Evolutionary conservation across 2,113 vertebrate species (phyloP).

Genomic region (Mormoops blainvillei): DNA sequence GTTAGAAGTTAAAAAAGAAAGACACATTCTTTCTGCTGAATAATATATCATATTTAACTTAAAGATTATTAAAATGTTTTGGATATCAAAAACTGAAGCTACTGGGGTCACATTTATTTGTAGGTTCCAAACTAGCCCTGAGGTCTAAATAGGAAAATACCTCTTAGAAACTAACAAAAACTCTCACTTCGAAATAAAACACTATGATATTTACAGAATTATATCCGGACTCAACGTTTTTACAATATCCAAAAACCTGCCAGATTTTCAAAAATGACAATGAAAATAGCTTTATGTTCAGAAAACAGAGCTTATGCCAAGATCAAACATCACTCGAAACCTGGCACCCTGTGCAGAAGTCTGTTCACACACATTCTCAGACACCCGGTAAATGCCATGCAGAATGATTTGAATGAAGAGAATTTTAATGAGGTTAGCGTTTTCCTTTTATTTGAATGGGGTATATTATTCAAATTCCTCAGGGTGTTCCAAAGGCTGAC

Average conservation of each 20-base stretch:
- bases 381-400: fast-evolving
- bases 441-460: background rate
- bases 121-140: constrained; percentile 40
- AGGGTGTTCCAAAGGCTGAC: fast-evolving
- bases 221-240: background rate
- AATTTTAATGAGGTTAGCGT: background rate
- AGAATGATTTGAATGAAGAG: background rate
- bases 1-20: background rate
- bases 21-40: background rate
- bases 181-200: constrained; percentile 40
- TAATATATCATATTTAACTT: background rate
- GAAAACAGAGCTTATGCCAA: background rate
- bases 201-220: background rate
- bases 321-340: background rate
- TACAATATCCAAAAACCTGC: background rate
- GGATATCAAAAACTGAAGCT: constrained; percentile 10
- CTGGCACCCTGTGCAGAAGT: background rate
- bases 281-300: background rate
- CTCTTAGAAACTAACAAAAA: constrained; percentile 55
- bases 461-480: background rate
- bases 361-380: background rate
- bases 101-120: background rate
- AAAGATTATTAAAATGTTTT: background rate
- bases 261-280: background rate
- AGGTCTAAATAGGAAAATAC: constrained; percentile 58